phyloP scores from a whole-genome alignment of 64 coral and sea anemone genomes.

The Orbicella faveolata region DNA sequence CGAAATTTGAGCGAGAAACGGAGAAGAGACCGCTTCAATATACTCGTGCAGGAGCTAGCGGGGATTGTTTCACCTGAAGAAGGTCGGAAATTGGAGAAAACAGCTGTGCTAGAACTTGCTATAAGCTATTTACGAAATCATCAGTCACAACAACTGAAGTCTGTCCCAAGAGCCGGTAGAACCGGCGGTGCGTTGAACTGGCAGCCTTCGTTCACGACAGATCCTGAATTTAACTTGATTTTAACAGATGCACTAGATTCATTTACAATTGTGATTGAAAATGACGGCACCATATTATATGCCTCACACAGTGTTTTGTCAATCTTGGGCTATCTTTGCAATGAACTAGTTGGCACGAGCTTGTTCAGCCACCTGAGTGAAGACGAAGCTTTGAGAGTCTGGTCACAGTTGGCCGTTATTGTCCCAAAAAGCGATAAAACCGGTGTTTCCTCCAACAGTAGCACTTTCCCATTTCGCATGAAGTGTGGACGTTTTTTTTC shows the following conservation, averaged over 20 bases:
- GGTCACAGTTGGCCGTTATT: neutral
- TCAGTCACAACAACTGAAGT: conserved; percentile 1
- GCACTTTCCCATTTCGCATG: neutral
- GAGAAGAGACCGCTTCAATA: conserved; percentile 59
- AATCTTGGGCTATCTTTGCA: conserved; percentile 14
- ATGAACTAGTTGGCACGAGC: conserved; percentile 7
- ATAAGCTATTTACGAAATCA: conserved; percentile 36
- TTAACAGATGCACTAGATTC: conserved; percentile 39
- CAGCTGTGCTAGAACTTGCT: conserved; percentile 32
- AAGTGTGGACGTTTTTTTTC: conserved; percentile 14
- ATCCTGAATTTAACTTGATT: conserved; percentile 43
- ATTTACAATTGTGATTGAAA: conserved; percentile 18
- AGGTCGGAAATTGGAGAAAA: conserved; percentile 35
- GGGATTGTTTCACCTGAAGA: conserved; percentile 26
- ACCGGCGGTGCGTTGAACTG: neutral
- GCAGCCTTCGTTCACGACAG: conserved; percentile 34
- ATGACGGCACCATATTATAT: conserved; percentile 37
- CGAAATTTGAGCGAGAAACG: conserved; percentile 67
- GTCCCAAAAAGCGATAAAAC: neutral
- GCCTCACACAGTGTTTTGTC: conserved; percentile 46
- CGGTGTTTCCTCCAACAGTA: neutral
- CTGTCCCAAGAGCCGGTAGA: neutral
- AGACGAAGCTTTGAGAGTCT: conserved; percentile 1
- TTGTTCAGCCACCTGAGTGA: neutral
- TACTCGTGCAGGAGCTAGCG: conserved; percentile 43